A percentile compares a stretch with the other conserved stretches of the same genome.
These are phyloP conservation scores for Atethmia centrago DNA, from an alignment of 2,888 invertebrate genomes.

Conservation along the genomic window DNA sequence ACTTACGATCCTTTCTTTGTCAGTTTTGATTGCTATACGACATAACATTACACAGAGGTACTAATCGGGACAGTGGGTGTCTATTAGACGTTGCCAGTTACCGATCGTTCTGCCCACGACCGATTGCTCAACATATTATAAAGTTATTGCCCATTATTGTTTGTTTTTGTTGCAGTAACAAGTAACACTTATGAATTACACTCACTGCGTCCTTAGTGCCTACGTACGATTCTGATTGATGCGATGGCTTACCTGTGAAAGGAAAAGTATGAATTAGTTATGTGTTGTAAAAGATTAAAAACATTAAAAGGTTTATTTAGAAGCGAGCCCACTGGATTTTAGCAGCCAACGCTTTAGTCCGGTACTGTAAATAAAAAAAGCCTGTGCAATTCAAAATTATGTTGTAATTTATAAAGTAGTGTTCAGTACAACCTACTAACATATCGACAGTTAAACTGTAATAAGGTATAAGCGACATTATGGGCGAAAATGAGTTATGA, in stretches of 20 bases:
- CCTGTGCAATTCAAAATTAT: background rate
- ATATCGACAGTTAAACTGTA: no score
- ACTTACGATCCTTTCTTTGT: conserved; percentile 15
- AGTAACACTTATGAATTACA: conserved; percentile 28
- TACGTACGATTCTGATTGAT: conserved; percentile 19
- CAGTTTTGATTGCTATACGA: conserved; percentile 38
- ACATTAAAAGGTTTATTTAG: background rate
- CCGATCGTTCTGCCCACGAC: conserved; percentile 65
- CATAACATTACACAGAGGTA: conserved; percentile 37
- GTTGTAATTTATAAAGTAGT: no score
- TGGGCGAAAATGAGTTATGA: no score
- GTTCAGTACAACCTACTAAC: no score
- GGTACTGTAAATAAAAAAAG: background rate
- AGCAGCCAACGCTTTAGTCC: background rate
- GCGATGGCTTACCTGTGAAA: conserved; percentile 55
- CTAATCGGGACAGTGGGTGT: conserved; percentile 68
- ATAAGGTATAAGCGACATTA: no score
- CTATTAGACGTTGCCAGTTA: conserved; percentile 68
- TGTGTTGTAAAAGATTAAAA: background rate
- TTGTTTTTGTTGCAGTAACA: conserved; percentile 54
- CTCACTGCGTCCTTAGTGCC: conserved; percentile 37
- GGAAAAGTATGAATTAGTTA: conserved; percentile 29
- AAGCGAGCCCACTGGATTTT: background rate
- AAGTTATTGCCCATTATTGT: conserved; percentile 57
- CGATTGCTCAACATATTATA: conserved; percentile 62